Percentiles rank a stretch among this genome's conserved stretches.
These are phyloP conservation scores for Leptinotarsa texana DNA, from an alignment of 1,140 invertebrate species.

Conservation along the genomic window DNA sequence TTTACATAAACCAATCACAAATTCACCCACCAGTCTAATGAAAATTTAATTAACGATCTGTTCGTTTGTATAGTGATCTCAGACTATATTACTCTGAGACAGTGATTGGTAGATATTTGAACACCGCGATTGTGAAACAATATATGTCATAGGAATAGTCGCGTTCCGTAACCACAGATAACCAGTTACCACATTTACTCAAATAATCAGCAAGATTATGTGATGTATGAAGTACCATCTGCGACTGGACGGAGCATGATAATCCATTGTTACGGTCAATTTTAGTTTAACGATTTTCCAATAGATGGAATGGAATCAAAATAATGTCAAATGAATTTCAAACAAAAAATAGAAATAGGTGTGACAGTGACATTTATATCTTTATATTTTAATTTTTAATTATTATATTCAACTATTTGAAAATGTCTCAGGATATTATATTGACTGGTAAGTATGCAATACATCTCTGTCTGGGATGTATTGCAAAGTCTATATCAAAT, in stretches of 20 bases:
- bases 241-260: too few species aligned
- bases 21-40: neutral
- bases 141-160: too few species aligned
- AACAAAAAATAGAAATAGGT: slow-evolving; percentile 22
- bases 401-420: neutral
- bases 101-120: too few species aligned
- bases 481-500: neutral
- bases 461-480: too few species aligned
- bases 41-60: neutral
- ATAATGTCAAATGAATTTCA: neutral
- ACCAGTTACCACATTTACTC: too few species aligned
- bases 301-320: neutral
- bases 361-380: slow-evolving; percentile 11
- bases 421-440: slow-evolving; percentile 28
- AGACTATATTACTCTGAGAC: too few species aligned
- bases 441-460: slow-evolving; percentile 11
- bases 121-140: too few species aligned
- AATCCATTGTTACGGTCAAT: neutral
- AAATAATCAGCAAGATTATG: too few species aligned
- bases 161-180: too few species aligned
- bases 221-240: too few species aligned
- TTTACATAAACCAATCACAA: neutral
- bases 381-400: slow-evolving; percentile 10
- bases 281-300: neutral
- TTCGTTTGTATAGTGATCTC: too few species aligned